Evolutionary conservation across 2,113 vertebrate species (phyloP).

Genomic region (Cynopterus brachyotis): DNA sequence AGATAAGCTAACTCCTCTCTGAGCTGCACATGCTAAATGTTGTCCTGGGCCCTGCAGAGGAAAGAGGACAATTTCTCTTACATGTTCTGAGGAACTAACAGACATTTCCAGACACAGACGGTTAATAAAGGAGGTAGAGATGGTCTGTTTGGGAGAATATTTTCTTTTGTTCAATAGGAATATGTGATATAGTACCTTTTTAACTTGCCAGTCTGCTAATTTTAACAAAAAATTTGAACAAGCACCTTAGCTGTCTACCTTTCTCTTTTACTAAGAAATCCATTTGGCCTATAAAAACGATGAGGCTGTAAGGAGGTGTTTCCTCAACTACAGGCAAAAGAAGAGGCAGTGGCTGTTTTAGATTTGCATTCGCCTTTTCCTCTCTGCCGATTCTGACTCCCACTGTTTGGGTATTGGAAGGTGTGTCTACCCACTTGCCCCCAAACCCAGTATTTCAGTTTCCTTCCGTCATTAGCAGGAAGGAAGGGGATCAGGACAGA

Average conservation of each 20-base stretch:
- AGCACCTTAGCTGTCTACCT: background rate
- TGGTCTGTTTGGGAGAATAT: background rate
- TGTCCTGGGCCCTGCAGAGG: background rate
- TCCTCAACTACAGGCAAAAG: background rate
- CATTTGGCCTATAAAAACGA: background rate
- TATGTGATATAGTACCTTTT: background rate
- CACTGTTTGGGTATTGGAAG: background rate
- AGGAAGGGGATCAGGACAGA: slow-evolving; percentile 28
- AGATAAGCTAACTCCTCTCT: background rate
- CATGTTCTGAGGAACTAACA: background rate
- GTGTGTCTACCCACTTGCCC: background rate
- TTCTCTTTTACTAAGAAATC: background rate
- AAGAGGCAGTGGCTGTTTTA: background rate
- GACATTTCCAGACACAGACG: background rate
- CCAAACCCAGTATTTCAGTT: background rate
- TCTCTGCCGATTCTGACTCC: background rate
- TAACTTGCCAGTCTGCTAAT: background rate
- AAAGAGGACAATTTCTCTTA: background rate
- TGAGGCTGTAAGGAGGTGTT: background rate
- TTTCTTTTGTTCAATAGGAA: background rate
- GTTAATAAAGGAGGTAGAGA: background rate
- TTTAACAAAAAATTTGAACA: background rate
- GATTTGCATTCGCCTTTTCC: background rate
- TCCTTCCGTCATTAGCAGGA: slow-evolving; percentile 38
- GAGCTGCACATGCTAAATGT: background rate